phyloP scores from a whole-genome alignment of 2,113 vertebrate species.

The Cyrtonyx montezumae region DNA sequence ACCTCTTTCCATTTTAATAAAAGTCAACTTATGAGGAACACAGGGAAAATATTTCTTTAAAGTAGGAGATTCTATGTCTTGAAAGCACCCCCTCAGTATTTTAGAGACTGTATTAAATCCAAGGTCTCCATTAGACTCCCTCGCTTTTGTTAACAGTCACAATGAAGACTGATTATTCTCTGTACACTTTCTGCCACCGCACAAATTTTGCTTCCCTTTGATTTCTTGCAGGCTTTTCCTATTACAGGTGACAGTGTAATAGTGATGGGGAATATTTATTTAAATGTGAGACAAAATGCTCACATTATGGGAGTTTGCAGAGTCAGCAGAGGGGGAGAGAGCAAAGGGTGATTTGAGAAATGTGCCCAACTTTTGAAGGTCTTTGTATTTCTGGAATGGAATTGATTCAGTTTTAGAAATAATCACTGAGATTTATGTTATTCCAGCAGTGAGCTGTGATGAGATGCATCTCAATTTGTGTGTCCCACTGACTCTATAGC shows the following conservation, averaged over 20 bases:
- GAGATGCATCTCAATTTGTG: fast-evolving
- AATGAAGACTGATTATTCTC: slow-evolving; percentile 65
- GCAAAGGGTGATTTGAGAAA: slow-evolving; percentile 48
- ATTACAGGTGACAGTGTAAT: slow-evolving; percentile 74
- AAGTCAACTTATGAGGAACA: not conserved
- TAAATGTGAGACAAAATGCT: slow-evolving; percentile 62
- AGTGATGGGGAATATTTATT: slow-evolving; percentile 70
- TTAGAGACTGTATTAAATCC: slow-evolving; percentile 49
- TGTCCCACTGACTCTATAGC: not conserved
- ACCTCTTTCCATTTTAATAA: slow-evolving; percentile 65
- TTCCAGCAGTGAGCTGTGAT: not conserved
- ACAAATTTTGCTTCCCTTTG: slow-evolving; percentile 67
- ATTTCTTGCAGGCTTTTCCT: slow-evolving; percentile 71
- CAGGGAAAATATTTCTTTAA: slow-evolving; percentile 39
- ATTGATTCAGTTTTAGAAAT: not conserved
- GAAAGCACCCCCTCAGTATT: slow-evolving; percentile 18
- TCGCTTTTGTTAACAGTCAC: slow-evolving; percentile 55
- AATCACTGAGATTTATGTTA: not conserved
- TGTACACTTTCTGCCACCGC: slow-evolving; percentile 44
- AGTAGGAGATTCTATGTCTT: not conserved
- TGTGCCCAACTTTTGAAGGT: not conserved
- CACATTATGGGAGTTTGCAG: slow-evolving; percentile 20
- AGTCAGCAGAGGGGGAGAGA: slow-evolving; percentile 42
- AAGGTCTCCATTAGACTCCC: slow-evolving; percentile 55
- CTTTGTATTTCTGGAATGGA: slow-evolving; percentile 6